These are phyloP conservation scores for Psix sp. DNA, from an alignment of 1,140 invertebrate species.

Conservation along the genomic window DNA sequence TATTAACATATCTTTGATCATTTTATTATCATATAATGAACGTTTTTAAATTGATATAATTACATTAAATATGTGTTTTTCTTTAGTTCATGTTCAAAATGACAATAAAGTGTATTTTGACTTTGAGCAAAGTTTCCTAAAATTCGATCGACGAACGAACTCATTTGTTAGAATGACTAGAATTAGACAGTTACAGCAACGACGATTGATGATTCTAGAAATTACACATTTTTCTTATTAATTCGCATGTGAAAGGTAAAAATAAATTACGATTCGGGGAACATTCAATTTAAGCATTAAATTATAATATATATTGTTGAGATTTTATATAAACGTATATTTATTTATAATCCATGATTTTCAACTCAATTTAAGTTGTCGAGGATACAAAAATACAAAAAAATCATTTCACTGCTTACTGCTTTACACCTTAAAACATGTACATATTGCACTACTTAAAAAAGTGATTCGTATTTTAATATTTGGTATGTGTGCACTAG, in stretches of 20 bases:
- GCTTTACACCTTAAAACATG: not conserved
- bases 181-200: slow-evolving; percentile 29
- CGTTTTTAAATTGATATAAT: slow-evolving; percentile 32
- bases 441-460: not conserved
- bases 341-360: too few relatives aligned
- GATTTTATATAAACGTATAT: too few relatives aligned
- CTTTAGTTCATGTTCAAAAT: slow-evolving; percentile 21
- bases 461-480: not conserved
- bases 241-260: too few relatives aligned
- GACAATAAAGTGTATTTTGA: slow-evolving; percentile 36
- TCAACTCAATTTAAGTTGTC: too few relatives aligned
- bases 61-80: slow-evolving; percentile 35
- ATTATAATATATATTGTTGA: too few relatives aligned
- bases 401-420: not conserved
- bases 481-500: not conserved
- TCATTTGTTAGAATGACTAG: slow-evolving; percentile 43
- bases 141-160: slow-evolving; percentile 42
- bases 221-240: too few relatives aligned
- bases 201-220: slow-evolving; percentile 6
- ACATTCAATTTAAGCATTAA: too few relatives aligned
- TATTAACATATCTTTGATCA: too few relatives aligned
- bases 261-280: too few relatives aligned
- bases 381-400: too few relatives aligned
- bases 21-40: too few relatives aligned
- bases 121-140: slow-evolving; percentile 58